These are phyloP conservation scores for Stichopus horrens DNA, from an alignment of 53 echinoderm and acorn worm species.

Conservation along the genomic window DNA sequence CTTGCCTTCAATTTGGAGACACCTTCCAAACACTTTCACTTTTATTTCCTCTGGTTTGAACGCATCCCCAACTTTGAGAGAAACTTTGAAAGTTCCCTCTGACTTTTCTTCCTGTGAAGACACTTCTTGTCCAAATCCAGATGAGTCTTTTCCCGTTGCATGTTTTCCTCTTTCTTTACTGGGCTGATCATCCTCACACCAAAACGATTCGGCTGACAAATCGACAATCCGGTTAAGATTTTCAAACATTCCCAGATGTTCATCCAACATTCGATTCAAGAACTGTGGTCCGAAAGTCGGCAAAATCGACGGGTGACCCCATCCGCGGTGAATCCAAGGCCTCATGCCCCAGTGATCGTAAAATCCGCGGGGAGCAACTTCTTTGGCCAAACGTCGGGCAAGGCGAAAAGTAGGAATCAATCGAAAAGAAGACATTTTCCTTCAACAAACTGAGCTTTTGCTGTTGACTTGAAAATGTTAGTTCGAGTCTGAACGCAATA, in stretches of 20 bases:
- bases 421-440: constrained; percentile 39
- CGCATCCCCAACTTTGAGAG: constrained; percentile 28
- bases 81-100: constrained; percentile 15
- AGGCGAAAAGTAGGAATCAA: constrained; percentile 30
- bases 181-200: constrained; percentile 14
- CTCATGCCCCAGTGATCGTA: neutral
- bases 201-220: constrained; percentile 15
- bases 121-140: constrained; percentile 5
- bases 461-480: neutral
- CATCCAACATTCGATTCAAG: neutral
- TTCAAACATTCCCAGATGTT: neutral
- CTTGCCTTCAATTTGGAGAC: constrained; percentile 35
- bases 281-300: constrained; percentile 8
- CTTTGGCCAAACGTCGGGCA: constrained; percentile 11
- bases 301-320: constrained; percentile 27
- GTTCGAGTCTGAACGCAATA: neutral
- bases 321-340: constrained; percentile 8
- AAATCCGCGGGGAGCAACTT: constrained; percentile 9
- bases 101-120: neutral
- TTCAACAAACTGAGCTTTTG: neutral
- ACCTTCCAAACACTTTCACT: constrained; percentile 13
- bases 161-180: neutral
- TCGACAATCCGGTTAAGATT: constrained; percentile 19
- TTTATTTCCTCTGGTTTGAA: constrained; percentile 32
- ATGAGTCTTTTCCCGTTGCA: neutral